These are phyloP conservation scores for Clarias macrocephalus DNA, from an alignment of 2,113 vertebrate genomes.

Conservation along the genomic window DNA sequence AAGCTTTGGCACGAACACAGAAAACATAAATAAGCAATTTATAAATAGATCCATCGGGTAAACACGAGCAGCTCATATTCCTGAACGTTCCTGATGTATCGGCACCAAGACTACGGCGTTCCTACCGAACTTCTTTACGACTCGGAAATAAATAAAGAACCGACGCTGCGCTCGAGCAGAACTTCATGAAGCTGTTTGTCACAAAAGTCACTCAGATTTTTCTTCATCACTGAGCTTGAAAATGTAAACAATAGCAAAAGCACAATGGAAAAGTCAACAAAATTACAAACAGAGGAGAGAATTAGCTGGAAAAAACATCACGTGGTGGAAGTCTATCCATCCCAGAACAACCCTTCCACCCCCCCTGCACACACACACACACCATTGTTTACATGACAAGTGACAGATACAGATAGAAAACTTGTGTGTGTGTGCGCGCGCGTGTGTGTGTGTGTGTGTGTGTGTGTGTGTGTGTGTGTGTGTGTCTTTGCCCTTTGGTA, in stretches of 20 bases:
- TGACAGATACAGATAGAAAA: not conserved
- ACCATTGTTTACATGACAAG: not conserved
- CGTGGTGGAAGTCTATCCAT: not conserved
- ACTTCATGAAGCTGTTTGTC: conserved; percentile 46
- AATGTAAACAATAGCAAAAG: conserved; percentile 50
- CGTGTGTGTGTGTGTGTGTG: conserved; percentile 34
- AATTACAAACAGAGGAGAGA: not conserved
- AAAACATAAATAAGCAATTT: conserved; percentile 35
- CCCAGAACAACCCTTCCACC: not conserved
- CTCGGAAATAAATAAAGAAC: conserved; percentile 52
- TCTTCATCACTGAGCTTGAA: conserved; percentile 4
- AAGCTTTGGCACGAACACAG: not conserved
- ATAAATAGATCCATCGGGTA: not conserved
- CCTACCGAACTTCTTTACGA: conserved; percentile 38
- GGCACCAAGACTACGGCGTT: not conserved
- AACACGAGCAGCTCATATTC: not conserved
- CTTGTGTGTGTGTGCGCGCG: conserved; percentile 24
- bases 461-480: conserved; percentile 33
- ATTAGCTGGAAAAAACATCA: not conserved
- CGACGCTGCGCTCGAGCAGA: not conserved
- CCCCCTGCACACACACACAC: not conserved
- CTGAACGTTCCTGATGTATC: not conserved
- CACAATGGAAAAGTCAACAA: conserved; percentile 31
- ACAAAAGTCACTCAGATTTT: not conserved
- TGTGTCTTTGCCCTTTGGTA: conserved; percentile 8